These are phyloP conservation scores for Trachelus troglodyta DNA, from an alignment of 2,888 invertebrate genomes.

Conservation along the genomic window DNA sequence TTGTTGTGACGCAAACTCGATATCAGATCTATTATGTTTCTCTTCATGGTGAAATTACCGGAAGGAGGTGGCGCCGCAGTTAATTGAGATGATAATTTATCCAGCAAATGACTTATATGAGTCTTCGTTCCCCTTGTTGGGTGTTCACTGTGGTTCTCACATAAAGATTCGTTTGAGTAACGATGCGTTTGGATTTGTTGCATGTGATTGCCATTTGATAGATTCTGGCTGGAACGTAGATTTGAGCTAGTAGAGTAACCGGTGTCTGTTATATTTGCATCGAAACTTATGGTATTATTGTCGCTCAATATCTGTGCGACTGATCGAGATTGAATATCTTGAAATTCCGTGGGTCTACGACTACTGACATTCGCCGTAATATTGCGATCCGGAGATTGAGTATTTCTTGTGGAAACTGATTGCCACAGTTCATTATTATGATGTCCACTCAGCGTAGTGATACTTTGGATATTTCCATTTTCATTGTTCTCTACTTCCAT, in stretches of 20 bases:
- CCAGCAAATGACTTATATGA: conserved; percentile 57
- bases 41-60: conserved; percentile 36
- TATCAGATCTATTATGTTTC: conserved; percentile 49
- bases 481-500: conserved; percentile 42
- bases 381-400: conserved; percentile 15
- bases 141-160: conserved; percentile 28
- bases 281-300: conserved; percentile 27
- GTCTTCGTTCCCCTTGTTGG: conserved; percentile 52
- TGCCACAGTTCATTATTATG: conserved; percentile 15
- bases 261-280: conserved; percentile 34
- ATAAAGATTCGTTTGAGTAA: conserved; percentile 19
- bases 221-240: conserved; percentile 24
- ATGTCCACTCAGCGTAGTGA: conserved; percentile 14
- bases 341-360: conserved; percentile 11
- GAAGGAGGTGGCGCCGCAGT: conserved; percentile 38
- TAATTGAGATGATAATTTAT: conserved; percentile 51
- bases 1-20: conserved; percentile 40
- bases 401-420: conserved; percentile 16
- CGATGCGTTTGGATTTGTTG: not conserved
- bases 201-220: conserved; percentile 26
- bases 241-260: conserved; percentile 39
- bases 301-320: conserved; percentile 13
- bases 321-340: not conserved
- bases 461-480: conserved; percentile 27
- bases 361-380: conserved; percentile 14